These are phyloP conservation scores for Rhodinocichla rosea DNA, from an alignment of 2,113 vertebrate genomes.

Conservation along the genomic window DNA sequence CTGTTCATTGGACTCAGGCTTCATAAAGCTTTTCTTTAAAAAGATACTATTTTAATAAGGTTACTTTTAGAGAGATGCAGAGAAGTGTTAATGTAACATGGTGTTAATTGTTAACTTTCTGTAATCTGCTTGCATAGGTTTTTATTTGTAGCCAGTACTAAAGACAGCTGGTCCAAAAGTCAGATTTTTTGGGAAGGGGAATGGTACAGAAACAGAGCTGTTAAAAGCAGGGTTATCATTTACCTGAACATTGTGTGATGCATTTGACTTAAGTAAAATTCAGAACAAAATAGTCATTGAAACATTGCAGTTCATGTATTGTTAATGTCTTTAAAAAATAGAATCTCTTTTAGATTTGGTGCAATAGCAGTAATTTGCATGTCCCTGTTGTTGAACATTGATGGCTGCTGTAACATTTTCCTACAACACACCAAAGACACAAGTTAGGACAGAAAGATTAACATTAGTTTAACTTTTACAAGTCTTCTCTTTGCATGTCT, in stretches of 20 bases:
- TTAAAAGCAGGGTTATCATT: neutral
- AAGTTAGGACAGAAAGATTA: neutral
- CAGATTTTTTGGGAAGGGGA: neutral
- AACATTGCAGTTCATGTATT: neutral
- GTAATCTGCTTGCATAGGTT: neutral
- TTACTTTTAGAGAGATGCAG: neutral
- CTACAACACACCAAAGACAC: neutral
- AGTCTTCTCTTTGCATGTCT: neutral
- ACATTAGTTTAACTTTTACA: neutral
- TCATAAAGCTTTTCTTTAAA: neutral
- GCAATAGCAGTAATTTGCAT: neutral
- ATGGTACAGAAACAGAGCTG: neutral
- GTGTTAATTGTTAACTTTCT: neutral
- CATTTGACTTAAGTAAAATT: neutral
- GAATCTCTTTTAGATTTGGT: neutral
- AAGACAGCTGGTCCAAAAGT: neutral
- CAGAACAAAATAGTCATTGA: neutral
- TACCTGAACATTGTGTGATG: neutral
- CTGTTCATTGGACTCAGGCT: neutral
- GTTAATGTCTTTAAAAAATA: neutral
- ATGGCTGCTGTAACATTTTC: neutral
- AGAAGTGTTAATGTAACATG: neutral
- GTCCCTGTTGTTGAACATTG: neutral
- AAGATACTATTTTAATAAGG: neutral
- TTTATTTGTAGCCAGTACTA: neutral